Evolutionary conservation across 2,888 invertebrate species (phyloP).

Genomic region (Cheilosia soror): DNA sequence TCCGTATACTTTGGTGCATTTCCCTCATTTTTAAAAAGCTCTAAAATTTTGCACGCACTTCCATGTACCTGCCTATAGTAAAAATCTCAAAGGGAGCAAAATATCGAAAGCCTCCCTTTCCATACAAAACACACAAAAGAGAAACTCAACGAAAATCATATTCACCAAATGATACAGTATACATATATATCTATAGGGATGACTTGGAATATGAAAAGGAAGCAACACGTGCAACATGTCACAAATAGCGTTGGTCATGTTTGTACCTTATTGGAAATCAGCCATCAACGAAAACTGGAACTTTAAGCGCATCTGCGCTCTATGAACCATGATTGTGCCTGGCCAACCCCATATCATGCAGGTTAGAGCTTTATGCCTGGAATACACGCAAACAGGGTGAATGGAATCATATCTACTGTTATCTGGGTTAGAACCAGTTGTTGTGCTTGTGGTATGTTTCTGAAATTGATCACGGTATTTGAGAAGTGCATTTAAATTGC

Average conservation of each 20-base stretch:
- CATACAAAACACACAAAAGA: neutral
- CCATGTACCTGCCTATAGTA: neutral
- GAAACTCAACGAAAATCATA: slow-evolving; percentile 34
- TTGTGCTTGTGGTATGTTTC: slow-evolving; percentile 17
- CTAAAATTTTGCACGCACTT: neutral
- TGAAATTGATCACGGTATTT: slow-evolving; percentile 28
- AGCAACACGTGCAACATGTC: slow-evolving; percentile 54
- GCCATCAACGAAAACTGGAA: neutral
- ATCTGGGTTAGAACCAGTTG: slow-evolving; percentile 49
- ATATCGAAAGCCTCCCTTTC: neutral
- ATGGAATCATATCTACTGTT: slow-evolving; percentile 23
- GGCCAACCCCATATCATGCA: neutral
- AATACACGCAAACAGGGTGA: slow-evolving; percentile 26
- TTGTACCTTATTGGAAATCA: neutral
- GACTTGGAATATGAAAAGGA: slow-evolving; percentile 12
- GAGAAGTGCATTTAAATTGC: neutral
- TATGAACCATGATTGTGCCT: neutral
- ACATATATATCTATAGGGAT: too few species aligned
- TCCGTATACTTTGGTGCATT: neutral
- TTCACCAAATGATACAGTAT: neutral
- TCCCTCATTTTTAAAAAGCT: neutral
- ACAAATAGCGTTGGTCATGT: slow-evolving; percentile 4
- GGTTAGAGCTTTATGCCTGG: slow-evolving; percentile 15
- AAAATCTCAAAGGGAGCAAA: neutral
- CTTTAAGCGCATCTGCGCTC: neutral